These are phyloP conservation scores for Spheniscus mendiculus DNA, from an alignment of 2,113 vertebrate genomes.

Conservation along the genomic window DNA sequence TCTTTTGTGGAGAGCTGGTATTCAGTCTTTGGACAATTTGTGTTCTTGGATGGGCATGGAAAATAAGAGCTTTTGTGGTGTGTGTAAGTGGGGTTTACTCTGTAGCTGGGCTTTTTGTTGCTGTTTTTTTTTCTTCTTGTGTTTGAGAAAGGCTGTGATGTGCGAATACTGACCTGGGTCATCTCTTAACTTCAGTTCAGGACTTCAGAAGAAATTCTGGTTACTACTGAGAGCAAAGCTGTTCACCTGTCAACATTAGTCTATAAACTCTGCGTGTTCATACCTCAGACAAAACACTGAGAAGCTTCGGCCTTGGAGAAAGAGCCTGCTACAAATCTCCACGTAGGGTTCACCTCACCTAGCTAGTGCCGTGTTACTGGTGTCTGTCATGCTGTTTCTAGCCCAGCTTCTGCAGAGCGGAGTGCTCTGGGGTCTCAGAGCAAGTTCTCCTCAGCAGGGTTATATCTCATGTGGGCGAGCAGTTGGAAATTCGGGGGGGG, in stretches of 20 bases:
- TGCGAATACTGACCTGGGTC: neutral
- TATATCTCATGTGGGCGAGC: fast-evolving
- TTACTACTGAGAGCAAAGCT: neutral
- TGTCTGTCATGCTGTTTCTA: neutral
- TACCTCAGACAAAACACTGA: neutral
- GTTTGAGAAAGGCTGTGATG: neutral
- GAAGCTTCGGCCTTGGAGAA: neutral
- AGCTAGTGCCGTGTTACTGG: neutral
- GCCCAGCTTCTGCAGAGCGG: neutral
- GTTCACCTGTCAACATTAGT: neutral
- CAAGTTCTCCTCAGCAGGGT: neutral
- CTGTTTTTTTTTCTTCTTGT: neutral
- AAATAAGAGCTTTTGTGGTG: neutral
- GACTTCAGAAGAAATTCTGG: neutral
- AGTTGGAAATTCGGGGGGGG: neutral
- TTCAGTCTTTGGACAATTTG: neutral
- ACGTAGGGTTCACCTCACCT: neutral
- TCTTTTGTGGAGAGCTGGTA: neutral
- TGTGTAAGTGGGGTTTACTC: neutral
- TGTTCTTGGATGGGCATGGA: neutral
- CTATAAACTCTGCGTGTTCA: neutral
- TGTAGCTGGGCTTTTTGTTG: neutral
- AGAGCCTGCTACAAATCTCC: neutral
- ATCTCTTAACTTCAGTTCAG: neutral
- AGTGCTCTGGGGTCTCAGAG: neutral